These are phyloP conservation scores for Telmatochromis sp. DNA, from an alignment of 2,113 vertebrate species.

Conservation along the genomic window DNA sequence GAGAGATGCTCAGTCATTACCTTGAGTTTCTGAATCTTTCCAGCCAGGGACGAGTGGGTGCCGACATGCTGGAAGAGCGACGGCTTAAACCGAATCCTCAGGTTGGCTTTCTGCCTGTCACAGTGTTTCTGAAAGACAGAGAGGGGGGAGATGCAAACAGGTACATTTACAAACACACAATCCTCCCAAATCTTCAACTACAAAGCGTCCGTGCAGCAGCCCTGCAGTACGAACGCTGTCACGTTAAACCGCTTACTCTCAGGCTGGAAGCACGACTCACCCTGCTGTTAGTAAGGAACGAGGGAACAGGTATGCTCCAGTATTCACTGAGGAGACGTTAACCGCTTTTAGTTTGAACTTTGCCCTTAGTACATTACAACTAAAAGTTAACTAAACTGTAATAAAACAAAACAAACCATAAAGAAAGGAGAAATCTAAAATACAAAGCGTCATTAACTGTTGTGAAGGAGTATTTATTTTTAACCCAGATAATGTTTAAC, in stretches of 20 bases:
- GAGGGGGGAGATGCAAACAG: not conserved
- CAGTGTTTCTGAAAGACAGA: slow-evolving; percentile 85
- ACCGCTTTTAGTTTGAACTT: not conserved
- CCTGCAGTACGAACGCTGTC: not conserved
- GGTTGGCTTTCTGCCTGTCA: slow-evolving; percentile 95
- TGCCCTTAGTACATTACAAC: not conserved
- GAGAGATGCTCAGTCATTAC: slow-evolving; percentile 46
- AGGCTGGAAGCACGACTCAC: not conserved
- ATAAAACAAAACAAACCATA: not conserved
- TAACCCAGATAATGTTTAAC: not conserved
- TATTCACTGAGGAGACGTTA: not conserved
- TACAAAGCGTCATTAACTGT: not conserved
- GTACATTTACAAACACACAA: not conserved
- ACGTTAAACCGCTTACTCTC: not conserved
- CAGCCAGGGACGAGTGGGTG: slow-evolving; percentile 94
- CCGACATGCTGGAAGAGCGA: slow-evolving; percentile 97
- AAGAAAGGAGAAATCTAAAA: not conserved
- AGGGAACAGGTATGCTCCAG: accelerated
- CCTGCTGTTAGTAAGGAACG: not conserved
- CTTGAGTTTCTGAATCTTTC: slow-evolving; percentile 98
- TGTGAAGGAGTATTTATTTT: not conserved
- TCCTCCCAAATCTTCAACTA: not conserved
- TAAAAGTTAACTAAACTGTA: not conserved
- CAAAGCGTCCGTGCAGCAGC: not conserved
- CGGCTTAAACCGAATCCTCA: slow-evolving; percentile 96